Conservation (phyloP, 2,888 invertebrate species). For the Agrochola lota region DNA sequence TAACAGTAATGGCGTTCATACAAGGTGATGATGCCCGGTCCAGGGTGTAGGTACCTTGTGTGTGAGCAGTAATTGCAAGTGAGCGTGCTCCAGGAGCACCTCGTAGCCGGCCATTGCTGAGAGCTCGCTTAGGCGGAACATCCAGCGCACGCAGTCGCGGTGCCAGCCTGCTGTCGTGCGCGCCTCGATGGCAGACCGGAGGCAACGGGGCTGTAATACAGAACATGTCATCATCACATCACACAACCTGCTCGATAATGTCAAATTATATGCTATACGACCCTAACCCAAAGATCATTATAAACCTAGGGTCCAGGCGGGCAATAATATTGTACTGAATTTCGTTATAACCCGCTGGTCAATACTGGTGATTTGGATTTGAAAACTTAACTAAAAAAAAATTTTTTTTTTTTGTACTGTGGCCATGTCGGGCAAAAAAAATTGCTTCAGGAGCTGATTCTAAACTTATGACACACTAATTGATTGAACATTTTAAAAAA, state of each 20-base stretch:
- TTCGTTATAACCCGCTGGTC: not conserved
- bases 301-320: not conserved
- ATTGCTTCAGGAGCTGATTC: too few relatives aligned
- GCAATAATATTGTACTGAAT: not conserved
- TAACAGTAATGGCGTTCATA: not conserved
- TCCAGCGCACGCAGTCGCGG: constrained; percentile 86
- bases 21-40: not conserved
- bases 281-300: not conserved
- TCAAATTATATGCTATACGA: too few relatives aligned
- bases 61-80: constrained; percentile 78
- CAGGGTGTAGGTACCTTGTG: constrained; percentile 73
- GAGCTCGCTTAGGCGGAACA: constrained; percentile 80
- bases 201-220: constrained; percentile 66
- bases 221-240: not conserved
- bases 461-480: too few relatives aligned
- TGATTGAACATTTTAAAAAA: too few relatives aligned
- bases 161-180: constrained; percentile 74
- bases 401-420: too few relatives aligned
- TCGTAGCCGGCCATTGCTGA: constrained; percentile 78
- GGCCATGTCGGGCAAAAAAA: too few relatives aligned
- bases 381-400: not conserved
- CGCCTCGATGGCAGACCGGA: constrained; percentile 24
- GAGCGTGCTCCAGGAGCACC: constrained; percentile 74
- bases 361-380: not conserved
- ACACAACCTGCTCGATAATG: not conserved